phyloP scores from a whole-genome alignment of 2,113 vertebrate genomes.

The Festucalex cinctus region DNA sequence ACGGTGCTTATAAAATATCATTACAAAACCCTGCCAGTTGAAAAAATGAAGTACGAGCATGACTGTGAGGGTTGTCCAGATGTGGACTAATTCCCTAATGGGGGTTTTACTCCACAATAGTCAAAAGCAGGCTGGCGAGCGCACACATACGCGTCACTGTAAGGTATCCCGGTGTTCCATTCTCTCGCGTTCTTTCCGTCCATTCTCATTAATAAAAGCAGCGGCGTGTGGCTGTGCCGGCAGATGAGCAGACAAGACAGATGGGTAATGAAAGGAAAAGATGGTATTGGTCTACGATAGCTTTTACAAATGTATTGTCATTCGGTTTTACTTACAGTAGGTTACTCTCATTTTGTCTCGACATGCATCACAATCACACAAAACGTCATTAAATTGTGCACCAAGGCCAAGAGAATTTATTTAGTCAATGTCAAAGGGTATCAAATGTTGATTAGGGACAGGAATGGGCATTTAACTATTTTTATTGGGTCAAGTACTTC shows the following conservation, averaged over 20 bases:
- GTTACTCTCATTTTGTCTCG: not conserved
- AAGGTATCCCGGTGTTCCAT: constrained; percentile 11
- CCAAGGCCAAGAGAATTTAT: too few species aligned
- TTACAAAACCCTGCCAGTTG: constrained; percentile 19
- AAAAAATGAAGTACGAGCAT: constrained; percentile 17
- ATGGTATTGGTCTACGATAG: constrained; percentile 2
- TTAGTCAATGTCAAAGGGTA: too few species aligned
- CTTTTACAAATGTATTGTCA: not conserved
- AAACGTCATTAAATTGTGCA: not conserved
- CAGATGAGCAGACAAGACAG: constrained; percentile 41
- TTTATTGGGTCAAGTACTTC: not conserved
- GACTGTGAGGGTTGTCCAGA: constrained; percentile 43
- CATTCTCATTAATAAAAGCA: constrained; percentile 42
- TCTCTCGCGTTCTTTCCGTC: constrained; percentile 3
- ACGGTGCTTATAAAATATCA: not conserved
- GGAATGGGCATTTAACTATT: not conserved
- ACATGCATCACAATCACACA: not conserved
- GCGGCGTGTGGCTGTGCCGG: not conserved
- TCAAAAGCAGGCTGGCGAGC: constrained; percentile 12
- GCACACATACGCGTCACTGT: constrained; percentile 2
- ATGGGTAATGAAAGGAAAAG: constrained; percentile 19
- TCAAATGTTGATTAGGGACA: not conserved
- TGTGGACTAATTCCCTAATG: constrained; percentile 63
- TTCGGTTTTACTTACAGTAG: not conserved
- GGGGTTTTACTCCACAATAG: constrained; percentile 25